These are phyloP conservation scores for Ischnura elegans DNA, from an alignment of 2,888 invertebrate species.

Conservation along the genomic window DNA sequence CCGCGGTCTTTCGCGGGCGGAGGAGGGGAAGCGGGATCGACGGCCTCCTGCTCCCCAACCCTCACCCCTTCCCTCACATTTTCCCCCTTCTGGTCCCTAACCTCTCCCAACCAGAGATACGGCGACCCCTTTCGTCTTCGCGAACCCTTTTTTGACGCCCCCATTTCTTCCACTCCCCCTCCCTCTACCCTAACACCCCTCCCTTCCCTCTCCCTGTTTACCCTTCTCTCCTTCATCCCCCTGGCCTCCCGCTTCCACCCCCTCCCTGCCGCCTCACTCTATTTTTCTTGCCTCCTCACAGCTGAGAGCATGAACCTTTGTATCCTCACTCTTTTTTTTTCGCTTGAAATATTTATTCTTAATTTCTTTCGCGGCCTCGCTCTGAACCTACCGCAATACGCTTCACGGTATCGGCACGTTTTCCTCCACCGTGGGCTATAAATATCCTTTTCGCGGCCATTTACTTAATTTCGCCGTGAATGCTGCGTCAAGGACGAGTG, in stretches of 20 bases:
- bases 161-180: not conserved
- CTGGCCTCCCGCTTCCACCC: not conserved
- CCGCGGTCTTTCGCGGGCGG: not conserved
- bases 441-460: not conserved
- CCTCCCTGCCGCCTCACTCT: not conserved
- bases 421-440: not conserved
- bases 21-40: constrained; percentile 26
- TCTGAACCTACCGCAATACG: constrained; percentile 28
- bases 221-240: not conserved
- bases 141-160: constrained; percentile 34
- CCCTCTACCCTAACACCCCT: not conserved
- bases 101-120: constrained; percentile 16
- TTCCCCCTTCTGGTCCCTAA: not conserved
- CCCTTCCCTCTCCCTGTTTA: not conserved
- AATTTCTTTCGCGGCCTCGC: constrained; percentile 4
- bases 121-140: not conserved
- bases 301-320: constrained; percentile 35
- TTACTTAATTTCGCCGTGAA: not conserved
- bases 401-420: not conserved
- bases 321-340: constrained; percentile 8
- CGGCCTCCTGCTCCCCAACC: not conserved
- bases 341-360: constrained; percentile 2
- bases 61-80: not conserved
- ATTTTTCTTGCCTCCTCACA: constrained; percentile 9
- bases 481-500: not conserved